Evolutionary conservation across 1,140 invertebrate species (phyloP).

Genomic region (Drosophila mayri): DNA sequence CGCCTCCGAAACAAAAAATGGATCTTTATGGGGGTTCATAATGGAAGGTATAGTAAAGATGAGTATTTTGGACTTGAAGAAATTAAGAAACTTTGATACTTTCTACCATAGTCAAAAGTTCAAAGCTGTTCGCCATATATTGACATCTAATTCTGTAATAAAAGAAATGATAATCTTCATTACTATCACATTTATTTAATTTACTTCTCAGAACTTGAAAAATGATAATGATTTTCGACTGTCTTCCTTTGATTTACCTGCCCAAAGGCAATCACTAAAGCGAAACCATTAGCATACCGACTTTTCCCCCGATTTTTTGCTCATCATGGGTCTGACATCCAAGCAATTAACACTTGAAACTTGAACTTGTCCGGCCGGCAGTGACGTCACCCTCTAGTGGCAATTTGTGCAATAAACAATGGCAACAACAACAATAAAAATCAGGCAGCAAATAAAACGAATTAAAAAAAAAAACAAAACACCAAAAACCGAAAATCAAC

Average conservation of each 20-base stretch:
- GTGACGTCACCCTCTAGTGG: slow-evolving; percentile 56
- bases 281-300: slow-evolving; percentile 12
- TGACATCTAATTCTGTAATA: background rate
- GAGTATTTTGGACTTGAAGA: background rate
- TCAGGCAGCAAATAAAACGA: slow-evolving; percentile 41
- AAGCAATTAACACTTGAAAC: slow-evolving; percentile 68
- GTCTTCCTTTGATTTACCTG: background rate
- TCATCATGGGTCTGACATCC: slow-evolving; percentile 49
- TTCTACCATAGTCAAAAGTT: too few relatives aligned
- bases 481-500: slow-evolving; percentile 61
- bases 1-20: slow-evolving; percentile 9
- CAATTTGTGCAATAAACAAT: slow-evolving; percentile 74
- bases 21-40: slow-evolving; percentile 6
- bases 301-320: slow-evolving; percentile 25
- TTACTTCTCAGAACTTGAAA: background rate
- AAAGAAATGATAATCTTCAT: background rate
- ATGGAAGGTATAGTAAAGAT: background rate
- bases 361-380: slow-evolving; percentile 62
- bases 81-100: background rate
- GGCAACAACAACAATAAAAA: slow-evolving; percentile 69
- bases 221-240: background rate
- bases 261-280: background rate
- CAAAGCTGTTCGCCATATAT: background rate
- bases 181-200: background rate
- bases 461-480: slow-evolving; percentile 6